Evolutionary conservation across 64 coral and sea anemone species (phyloP).

Genomic region (Astreopora myriophthalma): DNA sequence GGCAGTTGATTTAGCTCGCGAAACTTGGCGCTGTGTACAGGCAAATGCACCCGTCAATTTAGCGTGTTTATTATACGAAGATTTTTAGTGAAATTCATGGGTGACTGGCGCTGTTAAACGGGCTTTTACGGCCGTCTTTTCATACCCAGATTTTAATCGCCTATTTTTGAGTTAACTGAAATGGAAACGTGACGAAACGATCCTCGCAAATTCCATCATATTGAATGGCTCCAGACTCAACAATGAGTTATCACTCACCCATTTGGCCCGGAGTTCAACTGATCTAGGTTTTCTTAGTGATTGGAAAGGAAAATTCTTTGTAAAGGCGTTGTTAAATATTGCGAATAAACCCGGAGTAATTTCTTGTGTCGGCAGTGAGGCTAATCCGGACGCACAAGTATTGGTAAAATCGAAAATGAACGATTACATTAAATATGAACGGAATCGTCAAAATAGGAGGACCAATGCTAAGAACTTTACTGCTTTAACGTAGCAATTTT

Average conservation of each 20-base stretch:
- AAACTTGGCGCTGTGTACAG: not conserved
- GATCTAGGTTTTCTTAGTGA: not conserved
- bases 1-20: conserved; percentile 1
- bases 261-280: not conserved
- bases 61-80: not conserved
- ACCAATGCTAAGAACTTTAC: not conserved
- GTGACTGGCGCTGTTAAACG: not conserved
- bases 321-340: conserved; percentile 36
- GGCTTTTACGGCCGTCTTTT: conserved; percentile 28
- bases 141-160: conserved; percentile 48
- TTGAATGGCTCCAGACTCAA: conserved; percentile 32
- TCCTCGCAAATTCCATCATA: conserved; percentile 52
- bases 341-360: not conserved
- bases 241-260: not conserved
- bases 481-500: not conserved
- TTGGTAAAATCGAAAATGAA: conserved; percentile 82
- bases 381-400: conserved; percentile 51
- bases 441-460: conserved; percentile 14
- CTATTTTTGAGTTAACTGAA: conserved; percentile 56
- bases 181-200: conserved; percentile 43
- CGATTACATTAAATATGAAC: conserved; percentile 79
- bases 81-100: not conserved
- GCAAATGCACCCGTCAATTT: not conserved
- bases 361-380: not conserved
- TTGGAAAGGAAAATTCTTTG: not conserved